Percentiles rank a stretch among this genome's conserved stretches.
Conservation (phyloP, 2,888 invertebrate genomes). For the Caenorhabditis virilis region DNA sequence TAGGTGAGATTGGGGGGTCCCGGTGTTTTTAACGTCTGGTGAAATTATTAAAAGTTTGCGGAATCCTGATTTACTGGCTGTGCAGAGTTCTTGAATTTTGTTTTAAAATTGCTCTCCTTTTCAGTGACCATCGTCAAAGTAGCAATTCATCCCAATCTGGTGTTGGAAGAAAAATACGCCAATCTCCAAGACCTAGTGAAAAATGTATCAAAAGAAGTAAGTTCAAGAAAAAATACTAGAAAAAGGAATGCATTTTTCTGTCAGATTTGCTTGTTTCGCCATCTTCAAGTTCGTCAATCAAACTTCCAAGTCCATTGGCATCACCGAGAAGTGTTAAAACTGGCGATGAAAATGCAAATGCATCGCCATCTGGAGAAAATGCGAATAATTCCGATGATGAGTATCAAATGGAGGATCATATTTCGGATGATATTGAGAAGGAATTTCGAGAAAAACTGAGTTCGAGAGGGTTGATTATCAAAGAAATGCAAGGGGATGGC, state of each 20-base stretch:
- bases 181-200: conserved; percentile 1
- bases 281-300: neutral
- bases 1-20: too few species aligned
- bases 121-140: neutral
- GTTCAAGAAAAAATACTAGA: too few species aligned
- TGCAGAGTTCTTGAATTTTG: too few species aligned
- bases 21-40: too few species aligned
- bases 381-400: conserved; percentile 23
- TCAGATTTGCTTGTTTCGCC: neutral
- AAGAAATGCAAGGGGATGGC: conserved; percentile 85
- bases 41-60: too few species aligned
- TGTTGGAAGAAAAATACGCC: neutral
- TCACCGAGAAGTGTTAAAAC: neutral
- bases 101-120: too few species aligned
- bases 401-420: conserved; percentile 3
- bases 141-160: neutral
- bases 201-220: neutral
- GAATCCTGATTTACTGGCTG: too few species aligned
- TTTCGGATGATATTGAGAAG: conserved; percentile 74
- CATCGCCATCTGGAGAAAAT: neutral
- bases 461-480: conserved; percentile 80
- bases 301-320: neutral
- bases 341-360: too few species aligned
- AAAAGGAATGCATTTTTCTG: neutral
- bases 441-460: conserved; percentile 77